A percentile compares a stretch with the other conserved stretches of the same genome.
phyloP scores from a whole-genome alignment of 2,113 vertebrate species.

The Campylomormyrus numenius region DNA sequence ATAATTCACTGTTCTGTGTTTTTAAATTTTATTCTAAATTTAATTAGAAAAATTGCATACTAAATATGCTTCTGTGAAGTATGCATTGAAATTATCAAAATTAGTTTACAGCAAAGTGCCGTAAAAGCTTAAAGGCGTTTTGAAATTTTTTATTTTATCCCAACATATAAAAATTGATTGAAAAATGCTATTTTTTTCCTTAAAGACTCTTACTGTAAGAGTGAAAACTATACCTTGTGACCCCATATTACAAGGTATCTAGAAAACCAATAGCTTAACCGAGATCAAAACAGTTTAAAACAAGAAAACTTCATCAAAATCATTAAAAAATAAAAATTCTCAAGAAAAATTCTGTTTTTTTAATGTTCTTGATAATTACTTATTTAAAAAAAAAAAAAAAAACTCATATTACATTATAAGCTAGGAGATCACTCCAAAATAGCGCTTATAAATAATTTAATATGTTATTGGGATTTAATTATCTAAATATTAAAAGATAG shows the following conservation, averaged over 20 bases:
- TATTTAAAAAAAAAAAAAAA: not conserved
- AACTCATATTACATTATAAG: not conserved
- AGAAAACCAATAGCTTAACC: not conserved
- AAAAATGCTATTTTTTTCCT: conserved; percentile 2
- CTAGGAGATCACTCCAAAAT: not conserved
- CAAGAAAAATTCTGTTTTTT: too few species aligned
- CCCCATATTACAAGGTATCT: not conserved
- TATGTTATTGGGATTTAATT: not conserved
- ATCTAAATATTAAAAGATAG: not conserved
- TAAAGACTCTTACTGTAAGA: not conserved
- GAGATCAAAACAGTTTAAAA: not conserved
- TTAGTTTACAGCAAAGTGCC: not conserved
- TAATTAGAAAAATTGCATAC: not conserved
- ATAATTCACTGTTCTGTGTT: not conserved
- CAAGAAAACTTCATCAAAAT: not conserved
- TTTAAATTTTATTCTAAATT: not conserved
- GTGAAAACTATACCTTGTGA: not conserved
- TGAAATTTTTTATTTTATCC: not conserved
- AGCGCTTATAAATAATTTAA: not conserved
- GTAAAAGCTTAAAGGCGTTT: not conserved
- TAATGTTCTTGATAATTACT: not conserved
- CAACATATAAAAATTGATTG: not conserved
- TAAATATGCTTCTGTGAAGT: not conserved
- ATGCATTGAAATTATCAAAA: not conserved
- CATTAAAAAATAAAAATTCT: not conserved